These are phyloP conservation scores for Amblyraja radiata DNA, from an alignment of 2,797 vertebrate species.

Conservation along the genomic window DNA sequence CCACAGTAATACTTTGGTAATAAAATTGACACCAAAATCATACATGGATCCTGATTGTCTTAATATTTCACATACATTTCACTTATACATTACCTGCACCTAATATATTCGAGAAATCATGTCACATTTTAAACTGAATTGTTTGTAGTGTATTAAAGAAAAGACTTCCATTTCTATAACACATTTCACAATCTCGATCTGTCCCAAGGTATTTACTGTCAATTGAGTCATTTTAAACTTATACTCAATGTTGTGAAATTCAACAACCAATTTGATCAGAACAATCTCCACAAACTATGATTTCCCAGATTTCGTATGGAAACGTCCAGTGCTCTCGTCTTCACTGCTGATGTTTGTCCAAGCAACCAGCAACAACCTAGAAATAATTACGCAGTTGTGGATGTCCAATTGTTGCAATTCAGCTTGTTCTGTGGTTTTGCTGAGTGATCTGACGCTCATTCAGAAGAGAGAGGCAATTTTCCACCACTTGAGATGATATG, in stretches of 20 bases:
- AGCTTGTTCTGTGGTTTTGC: no score
- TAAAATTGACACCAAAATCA: background rate
- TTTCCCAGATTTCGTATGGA: background rate
- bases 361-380: no score
- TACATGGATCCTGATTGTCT: background rate
- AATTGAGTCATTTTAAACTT: background rate
- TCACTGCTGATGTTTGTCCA: no score
- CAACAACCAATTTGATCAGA: background rate
- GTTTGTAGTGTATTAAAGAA: constrained; percentile 12
- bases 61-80: background rate
- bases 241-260: background rate
- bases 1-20: background rate
- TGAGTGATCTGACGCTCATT: no score
- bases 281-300: background rate
- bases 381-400: no score
- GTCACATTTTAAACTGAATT: constrained; percentile 2
- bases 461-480: no score
- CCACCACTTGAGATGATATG: no score
- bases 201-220: background rate
- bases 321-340: no score
- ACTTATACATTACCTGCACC: background rate
- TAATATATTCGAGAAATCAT: background rate
- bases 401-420: no score
- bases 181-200: background rate
- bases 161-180: background rate